These are phyloP conservation scores for Trissolcus basalis DNA, from an alignment of 1,140 invertebrate genomes.

Conservation along the genomic window DNA sequence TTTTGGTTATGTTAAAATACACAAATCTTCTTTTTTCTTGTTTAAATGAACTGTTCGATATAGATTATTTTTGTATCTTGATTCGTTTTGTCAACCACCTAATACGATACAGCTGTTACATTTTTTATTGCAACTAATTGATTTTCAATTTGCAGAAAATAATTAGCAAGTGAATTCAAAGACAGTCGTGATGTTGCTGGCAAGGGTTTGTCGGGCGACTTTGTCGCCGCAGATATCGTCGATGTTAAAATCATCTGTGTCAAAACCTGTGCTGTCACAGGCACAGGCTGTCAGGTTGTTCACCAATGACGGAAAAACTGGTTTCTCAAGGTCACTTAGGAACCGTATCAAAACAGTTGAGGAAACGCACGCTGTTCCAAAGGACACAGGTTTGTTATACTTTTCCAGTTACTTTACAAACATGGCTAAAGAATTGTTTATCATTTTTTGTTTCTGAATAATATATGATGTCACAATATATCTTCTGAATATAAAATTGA, in stretches of 20 bases:
- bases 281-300: conserved; percentile 66
- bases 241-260: conserved; percentile 59
- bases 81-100: neutral
- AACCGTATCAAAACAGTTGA: conserved; percentile 73
- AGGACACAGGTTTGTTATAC: conserved; percentile 76
- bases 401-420: too few species aligned
- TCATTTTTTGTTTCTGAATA: too few species aligned
- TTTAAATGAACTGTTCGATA: neutral
- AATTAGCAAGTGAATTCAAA: conserved; percentile 4
- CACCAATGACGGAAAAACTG: conserved; percentile 64
- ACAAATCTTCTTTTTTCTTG: too few species aligned
- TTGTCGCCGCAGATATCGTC: conserved; percentile 61
- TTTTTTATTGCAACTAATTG: too few species aligned
- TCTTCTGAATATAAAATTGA: too few species aligned
- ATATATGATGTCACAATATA: too few species aligned
- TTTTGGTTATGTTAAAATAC: too few species aligned
- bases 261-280: conserved; percentile 51
- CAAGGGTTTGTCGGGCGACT: conserved; percentile 63
- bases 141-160: neutral
- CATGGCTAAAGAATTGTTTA: too few species aligned
- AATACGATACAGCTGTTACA: too few species aligned
- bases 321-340: conserved; percentile 64
- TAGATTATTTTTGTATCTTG: neutral
- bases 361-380: conserved; percentile 74
- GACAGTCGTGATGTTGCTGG: conserved; percentile 64